Percentiles rank a stretch among this genome's conserved stretches.
These are phyloP conservation scores for Mantis religiosa DNA, from an alignment of 2,888 invertebrate genomes.

Conservation along the genomic window DNA sequence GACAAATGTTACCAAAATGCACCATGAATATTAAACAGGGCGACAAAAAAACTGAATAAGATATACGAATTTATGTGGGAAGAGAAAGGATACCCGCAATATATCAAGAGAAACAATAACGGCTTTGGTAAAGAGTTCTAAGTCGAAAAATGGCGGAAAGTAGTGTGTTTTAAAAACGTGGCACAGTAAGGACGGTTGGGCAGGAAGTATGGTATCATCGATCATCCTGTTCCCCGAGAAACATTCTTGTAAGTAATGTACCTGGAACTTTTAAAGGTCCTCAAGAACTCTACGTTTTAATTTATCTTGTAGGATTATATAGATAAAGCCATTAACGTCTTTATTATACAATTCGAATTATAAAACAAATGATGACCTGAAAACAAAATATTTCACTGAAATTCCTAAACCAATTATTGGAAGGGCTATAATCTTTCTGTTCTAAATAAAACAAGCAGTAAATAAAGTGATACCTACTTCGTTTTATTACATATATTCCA, in stretches of 20 bases:
- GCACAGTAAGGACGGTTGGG: neutral
- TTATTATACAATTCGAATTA: too few relatives aligned
- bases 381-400: too few relatives aligned
- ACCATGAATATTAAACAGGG: neutral
- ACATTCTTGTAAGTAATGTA: neutral
- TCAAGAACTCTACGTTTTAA: neutral
- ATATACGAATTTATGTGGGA: neutral
- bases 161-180: neutral
- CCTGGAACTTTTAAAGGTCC: neutral
- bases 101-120: neutral
- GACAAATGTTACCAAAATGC: neutral
- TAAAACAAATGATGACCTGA: too few relatives aligned
- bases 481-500: too few relatives aligned
- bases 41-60: neutral
- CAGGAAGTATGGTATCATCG: too few relatives aligned
- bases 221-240: too few relatives aligned
- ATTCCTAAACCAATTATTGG: too few relatives aligned
- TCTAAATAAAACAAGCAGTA: too few relatives aligned
- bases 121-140: neutral
- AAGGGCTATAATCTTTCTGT: too few relatives aligned
- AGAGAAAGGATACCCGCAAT: neutral
- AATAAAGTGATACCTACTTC: too few relatives aligned
- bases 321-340: too few relatives aligned
- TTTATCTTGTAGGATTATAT: neutral
- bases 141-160: neutral